Evolutionary conservation across 2,888 invertebrate species (phyloP), one percentile per base, ranked within the genome.

Genomic region (Drosophila demipolita): DNA sequence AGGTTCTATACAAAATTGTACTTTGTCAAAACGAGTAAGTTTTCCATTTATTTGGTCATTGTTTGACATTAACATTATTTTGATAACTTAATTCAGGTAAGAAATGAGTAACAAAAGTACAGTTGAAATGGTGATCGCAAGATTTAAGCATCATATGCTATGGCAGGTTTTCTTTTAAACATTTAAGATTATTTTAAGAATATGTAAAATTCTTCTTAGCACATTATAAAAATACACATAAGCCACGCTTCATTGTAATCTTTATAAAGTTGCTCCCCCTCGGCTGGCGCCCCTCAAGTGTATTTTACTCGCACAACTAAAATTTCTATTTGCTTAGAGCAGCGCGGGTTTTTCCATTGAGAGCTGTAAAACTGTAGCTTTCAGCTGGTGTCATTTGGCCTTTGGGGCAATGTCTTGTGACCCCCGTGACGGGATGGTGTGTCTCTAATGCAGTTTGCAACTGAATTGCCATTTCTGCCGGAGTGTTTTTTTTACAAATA

Each of bases 401-500:
- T n/a, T 45, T 45, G n/a, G 52, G 49, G 42, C 75, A 36, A 70
- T 75, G 70, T 59, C 48, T 67, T 33, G 20, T 68, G 42, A 68
- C 60, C 70, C 55, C 20, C 7, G 15, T 4, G 45, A 23, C 23
- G 23, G 15, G 4, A 2, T 45, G 23, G 1, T 45, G 45, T 5
- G 35, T 61, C n/a, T 49, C 52, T 71, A 73, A 76, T 76, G 72
- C 57, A 72, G 61, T 72, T 67, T 61, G 50, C 66, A 70, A 65
- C 58, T 76, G 42, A 68, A 77, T 65, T 73, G 52, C 52, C 61
- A 68, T 73, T 77, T 62, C 45, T 63, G 61, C 36, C 49, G 53
- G 59, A 29, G 59, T 70, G 50, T 60, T 52, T 55, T 54, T 55
- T 54, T 49, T 55, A 40, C 65, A 67, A 64, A 64, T 66, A 49